Conservation (phyloP, 1,140 invertebrate genomes). For the Diabrotica undecimpunctata region DNA sequence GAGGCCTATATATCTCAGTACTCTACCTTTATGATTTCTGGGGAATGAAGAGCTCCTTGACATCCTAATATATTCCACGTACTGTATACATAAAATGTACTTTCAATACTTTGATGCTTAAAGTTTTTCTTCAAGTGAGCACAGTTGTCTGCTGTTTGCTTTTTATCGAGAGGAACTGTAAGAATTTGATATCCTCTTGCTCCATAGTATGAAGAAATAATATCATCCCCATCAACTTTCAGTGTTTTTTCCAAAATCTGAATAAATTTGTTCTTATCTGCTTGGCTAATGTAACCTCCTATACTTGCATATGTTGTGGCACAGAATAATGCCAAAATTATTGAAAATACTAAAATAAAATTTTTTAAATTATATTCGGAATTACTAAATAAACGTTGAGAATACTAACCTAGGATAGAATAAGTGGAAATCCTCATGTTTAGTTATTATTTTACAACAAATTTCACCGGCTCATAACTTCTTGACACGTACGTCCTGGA, state of each 20-base stretch:
- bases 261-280: constrained; percentile 35
- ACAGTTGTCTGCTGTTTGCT: constrained; percentile 32
- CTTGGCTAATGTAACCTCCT: constrained; percentile 36
- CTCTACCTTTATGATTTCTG: constrained; percentile 38
- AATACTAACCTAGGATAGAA: constrained; percentile 13
- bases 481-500: constrained; percentile 8
- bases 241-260: constrained; percentile 29
- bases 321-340: constrained; percentile 4
- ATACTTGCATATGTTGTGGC: constrained; percentile 29
- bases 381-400: too few species aligned
- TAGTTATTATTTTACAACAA: constrained; percentile 4
- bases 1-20: too few species aligned
- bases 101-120: constrained; percentile 31
- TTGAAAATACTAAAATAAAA: constrained; percentile 3
- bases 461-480: constrained; percentile 13
- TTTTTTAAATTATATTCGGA: neutral
- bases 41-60: constrained; percentile 35
- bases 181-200: constrained; percentile 36
- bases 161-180: constrained; percentile 27
- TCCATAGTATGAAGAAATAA: constrained; percentile 34
- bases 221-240: constrained; percentile 28
- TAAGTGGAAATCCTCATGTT: constrained; percentile 3
- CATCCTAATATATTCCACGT: constrained; percentile 37
- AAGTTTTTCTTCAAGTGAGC: constrained; percentile 30
- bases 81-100: constrained; percentile 34